Evolutionary conservation across 2,888 invertebrate genomes (phyloP).

Genomic region (Lottia scabra): DNA sequence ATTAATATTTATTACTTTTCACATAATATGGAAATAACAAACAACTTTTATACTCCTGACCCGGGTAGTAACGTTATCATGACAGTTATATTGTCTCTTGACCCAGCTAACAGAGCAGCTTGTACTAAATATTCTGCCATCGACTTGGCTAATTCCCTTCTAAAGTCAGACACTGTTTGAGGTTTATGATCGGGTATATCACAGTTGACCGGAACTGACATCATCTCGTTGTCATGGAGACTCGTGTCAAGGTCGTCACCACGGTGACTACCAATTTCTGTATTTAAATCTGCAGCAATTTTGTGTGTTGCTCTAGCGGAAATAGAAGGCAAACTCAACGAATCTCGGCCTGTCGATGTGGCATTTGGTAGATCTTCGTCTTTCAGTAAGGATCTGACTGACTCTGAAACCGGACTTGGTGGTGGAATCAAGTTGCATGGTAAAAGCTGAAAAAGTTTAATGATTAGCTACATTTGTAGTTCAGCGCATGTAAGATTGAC

Average conservation of each 20-base stretch:
- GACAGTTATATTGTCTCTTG: conserved; percentile 63
- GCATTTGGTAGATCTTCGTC: conserved; percentile 6
- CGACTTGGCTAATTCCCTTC: conserved; percentile 49
- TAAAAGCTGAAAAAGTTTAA: conserved; percentile 47
- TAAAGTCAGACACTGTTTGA: conserved; percentile 41
- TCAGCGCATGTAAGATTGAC: too few relatives aligned
- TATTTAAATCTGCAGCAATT: conserved; percentile 31
- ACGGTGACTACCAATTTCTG: conserved; percentile 47
- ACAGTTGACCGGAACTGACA: conserved; percentile 45
- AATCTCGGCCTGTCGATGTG: background rate
- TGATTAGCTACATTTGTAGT: too few relatives aligned
- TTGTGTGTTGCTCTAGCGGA: background rate
- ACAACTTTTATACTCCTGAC: conserved; percentile 45
- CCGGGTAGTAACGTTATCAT: conserved; percentile 63
- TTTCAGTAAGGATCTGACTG: conserved; percentile 46
- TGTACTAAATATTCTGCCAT: conserved; percentile 65
- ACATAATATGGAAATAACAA: background rate
- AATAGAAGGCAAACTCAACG: background rate
- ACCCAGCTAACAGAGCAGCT: conserved; percentile 64
- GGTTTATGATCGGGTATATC: conserved; percentile 41
- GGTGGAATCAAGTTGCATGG: conserved; percentile 60
- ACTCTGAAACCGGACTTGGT: conserved; percentile 51
- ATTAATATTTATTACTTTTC: too few relatives aligned
- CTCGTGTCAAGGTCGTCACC: conserved; percentile 35
- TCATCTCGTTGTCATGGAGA: conserved; percentile 44